Percentiles rank a stretch among this genome's conserved stretches.
Evolutionary conservation across 2,113 vertebrate genomes (phyloP).

Genomic region (Taurulus bubalis): DNA sequence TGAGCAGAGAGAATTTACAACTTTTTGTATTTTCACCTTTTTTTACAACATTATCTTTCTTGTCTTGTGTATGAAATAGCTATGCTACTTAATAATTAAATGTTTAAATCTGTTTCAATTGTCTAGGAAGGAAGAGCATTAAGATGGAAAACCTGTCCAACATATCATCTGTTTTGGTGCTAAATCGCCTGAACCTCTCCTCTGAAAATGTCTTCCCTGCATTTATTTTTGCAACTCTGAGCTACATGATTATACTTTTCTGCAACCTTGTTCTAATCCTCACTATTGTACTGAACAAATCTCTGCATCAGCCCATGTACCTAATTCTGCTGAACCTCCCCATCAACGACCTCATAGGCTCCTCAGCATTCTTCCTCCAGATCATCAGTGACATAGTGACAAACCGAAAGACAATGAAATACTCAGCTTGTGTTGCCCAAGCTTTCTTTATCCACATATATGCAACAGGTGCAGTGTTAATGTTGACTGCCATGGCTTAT

Average conservation of each 20-base stretch:
- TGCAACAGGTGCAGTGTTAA: constrained; percentile 62
- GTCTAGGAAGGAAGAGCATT: not conserved
- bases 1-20: not conserved
- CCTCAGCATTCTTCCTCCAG: constrained; percentile 72
- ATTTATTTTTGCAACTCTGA: constrained; percentile 76
- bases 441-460: constrained; percentile 84
- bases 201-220: constrained; percentile 51
- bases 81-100: not conserved
- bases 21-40: not conserved
- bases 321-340: constrained; percentile 80
- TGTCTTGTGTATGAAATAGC: not conserved
- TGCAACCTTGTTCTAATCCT: constrained; percentile 80
- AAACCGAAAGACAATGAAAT: constrained; percentile 58
- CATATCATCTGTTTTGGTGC: constrained; percentile 55
- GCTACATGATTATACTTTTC: constrained; percentile 79
- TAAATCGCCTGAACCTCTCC: constrained; percentile 60
- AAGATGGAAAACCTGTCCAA: constrained; percentile 64
- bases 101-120: not conserved
- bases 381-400: constrained; percentile 69
- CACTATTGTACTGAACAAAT: constrained; percentile 76
- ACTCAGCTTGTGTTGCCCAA: constrained; percentile 75
- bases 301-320: constrained; percentile 82
- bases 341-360: constrained; percentile 79
- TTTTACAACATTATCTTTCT: not conserved
- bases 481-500: constrained; percentile 81